Conservation (phyloP, 2,113 vertebrate species). For the Sapayoa aenigma region DNA sequence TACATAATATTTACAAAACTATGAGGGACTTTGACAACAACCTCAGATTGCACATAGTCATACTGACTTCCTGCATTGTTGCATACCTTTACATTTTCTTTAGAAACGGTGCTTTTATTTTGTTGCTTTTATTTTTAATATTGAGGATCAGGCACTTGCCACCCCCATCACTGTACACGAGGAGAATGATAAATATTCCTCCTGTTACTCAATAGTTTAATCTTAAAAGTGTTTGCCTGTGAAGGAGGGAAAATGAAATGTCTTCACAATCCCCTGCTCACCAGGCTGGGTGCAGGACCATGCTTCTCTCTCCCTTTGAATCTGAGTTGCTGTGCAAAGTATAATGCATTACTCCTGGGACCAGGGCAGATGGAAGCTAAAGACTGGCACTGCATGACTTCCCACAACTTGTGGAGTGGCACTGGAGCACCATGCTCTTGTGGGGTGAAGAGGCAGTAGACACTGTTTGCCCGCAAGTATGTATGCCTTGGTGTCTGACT, state of each 20-base stretch:
- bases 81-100: neutral
- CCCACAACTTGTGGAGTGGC: neutral
- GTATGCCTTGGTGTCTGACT: neutral
- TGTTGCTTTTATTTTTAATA: neutral
- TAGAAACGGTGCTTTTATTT: neutral
- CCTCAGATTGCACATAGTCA: neutral
- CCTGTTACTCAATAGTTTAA: neutral
- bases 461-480: neutral
- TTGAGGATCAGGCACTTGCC: neutral
- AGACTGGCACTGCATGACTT: neutral
- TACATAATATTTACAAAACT: neutral
- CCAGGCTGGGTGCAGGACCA: neutral
- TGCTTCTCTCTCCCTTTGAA: neutral
- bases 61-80: neutral
- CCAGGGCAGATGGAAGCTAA: neutral
- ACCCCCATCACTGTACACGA: neutral
- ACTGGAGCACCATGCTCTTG: neutral
- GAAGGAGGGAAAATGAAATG: neutral
- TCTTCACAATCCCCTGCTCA: neutral
- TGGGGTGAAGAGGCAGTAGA: fast-evolving
- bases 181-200: neutral
- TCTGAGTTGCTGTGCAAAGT: neutral
- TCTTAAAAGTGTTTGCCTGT: neutral
- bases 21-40: neutral
- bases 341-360: neutral